These are phyloP conservation scores for Delphinapterus leucas DNA, from an alignment of 2,113 vertebrate species.

Conservation along the genomic window DNA sequence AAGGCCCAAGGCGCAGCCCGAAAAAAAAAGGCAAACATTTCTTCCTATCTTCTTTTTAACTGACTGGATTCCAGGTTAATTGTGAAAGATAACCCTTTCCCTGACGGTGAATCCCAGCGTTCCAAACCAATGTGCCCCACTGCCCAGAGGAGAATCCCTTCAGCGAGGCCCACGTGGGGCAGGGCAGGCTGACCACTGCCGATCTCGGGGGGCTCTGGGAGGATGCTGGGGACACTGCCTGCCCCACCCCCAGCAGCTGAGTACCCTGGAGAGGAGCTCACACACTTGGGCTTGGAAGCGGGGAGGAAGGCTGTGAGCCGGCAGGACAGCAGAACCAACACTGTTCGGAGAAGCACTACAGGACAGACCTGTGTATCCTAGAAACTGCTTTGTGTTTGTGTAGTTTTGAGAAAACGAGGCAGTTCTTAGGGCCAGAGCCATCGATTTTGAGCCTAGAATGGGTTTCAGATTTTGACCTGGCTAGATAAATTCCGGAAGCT, in stretches of 20 bases:
- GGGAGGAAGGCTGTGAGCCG: rapidly evolving
- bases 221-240: not conserved
- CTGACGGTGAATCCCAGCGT: not conserved
- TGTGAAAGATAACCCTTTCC: not conserved
- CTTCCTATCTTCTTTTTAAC: not conserved
- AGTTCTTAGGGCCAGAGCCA: not conserved
- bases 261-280: not conserved
- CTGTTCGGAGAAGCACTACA: not conserved
- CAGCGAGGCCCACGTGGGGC: not conserved
- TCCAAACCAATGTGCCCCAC: not conserved
- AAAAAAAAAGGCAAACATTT: not conserved
- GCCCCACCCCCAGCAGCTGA: no score
- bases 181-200: not conserved
- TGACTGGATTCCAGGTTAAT: not conserved
- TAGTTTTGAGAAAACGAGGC: not conserved
- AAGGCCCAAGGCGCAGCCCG: not conserved
- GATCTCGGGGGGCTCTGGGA: not conserved
- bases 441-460: not conserved
- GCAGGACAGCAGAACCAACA: not conserved
- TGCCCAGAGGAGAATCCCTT: not conserved
- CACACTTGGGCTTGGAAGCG: not conserved
- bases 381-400: not conserved
- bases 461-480: not conserved
- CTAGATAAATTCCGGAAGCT: not conserved
- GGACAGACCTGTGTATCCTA: not conserved